phyloP scores from a whole-genome alignment of 2,888 invertebrate genomes.

The Agrilus cyanescens region DNA sequence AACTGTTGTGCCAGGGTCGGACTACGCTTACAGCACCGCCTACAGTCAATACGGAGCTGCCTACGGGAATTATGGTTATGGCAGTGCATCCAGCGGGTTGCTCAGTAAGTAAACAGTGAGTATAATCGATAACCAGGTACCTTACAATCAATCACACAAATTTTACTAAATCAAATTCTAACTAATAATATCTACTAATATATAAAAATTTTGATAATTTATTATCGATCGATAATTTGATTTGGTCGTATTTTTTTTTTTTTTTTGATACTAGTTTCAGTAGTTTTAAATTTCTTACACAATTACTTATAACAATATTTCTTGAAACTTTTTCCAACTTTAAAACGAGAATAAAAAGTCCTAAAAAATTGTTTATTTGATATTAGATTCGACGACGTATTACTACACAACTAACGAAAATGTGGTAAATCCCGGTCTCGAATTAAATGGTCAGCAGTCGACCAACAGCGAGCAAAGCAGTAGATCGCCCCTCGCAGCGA shows the following conservation, averaged over 20 bases:
- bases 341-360: too few species aligned
- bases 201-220: too few species aligned
- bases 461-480: conserved; percentile 43
- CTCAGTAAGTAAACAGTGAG: conserved; percentile 60
- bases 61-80: conserved; percentile 52
- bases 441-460: conserved; percentile 12
- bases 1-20: conserved; percentile 47
- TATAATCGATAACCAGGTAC: conserved; percentile 29
- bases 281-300: too few species aligned
- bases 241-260: too few species aligned
- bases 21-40: conserved; percentile 61
- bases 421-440: conserved; percentile 17
- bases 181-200: too few species aligned
- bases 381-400: conserved; percentile 52
- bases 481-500: conserved; percentile 57
- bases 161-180: too few species aligned
- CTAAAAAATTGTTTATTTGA: conserved; percentile 8
- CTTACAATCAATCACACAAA: too few species aligned
- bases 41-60: conserved; percentile 69
- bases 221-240: too few species aligned
- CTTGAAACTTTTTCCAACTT: too few species aligned
- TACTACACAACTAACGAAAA: conserved; percentile 41
- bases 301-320: too few species aligned
- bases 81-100: conserved; percentile 52
- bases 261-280: too few species aligned